Evolutionary conservation across 2,113 vertebrate genomes (phyloP).

Genomic region (Cathartes aura): DNA sequence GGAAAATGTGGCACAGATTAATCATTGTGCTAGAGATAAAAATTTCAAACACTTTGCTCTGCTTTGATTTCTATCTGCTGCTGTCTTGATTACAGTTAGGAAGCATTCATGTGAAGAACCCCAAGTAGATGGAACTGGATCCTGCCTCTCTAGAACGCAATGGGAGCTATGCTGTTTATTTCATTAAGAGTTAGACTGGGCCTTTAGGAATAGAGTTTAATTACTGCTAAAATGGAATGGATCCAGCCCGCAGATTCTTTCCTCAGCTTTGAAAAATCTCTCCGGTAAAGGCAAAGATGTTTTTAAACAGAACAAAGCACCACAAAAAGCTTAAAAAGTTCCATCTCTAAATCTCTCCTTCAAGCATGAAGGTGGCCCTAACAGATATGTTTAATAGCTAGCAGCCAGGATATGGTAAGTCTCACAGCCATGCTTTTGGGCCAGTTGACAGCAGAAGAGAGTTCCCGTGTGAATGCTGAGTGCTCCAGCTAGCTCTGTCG

Average conservation of each 20-base stretch:
- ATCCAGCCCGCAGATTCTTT: conserved; percentile 8
- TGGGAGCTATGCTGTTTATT: not conserved
- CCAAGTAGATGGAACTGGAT: not conserved
- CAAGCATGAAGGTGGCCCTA: not conserved
- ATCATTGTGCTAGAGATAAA: not conserved
- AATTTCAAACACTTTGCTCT: not conserved
- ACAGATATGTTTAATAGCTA: not conserved
- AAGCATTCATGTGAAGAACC: not conserved
- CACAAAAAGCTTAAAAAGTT: not conserved
- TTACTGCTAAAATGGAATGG: not conserved
- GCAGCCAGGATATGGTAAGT: conserved; percentile 39
- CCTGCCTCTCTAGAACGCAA: not conserved
- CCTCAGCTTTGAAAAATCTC: conserved; percentile 15
- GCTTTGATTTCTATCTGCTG: not conserved
- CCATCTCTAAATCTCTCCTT: not conserved
- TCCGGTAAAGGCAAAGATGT: not conserved
- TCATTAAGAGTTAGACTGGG: not conserved
- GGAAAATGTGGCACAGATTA: not conserved
- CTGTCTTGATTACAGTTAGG: not conserved
- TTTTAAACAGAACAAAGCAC: not conserved
- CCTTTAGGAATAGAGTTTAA: not conserved
- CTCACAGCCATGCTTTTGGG: conserved; percentile 35
- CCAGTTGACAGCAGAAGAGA: conserved; percentile 50
- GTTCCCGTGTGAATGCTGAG: conserved; percentile 70
- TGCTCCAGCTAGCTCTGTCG: not conserved